phyloP scores from a whole-genome alignment of 2,888 invertebrate species.

The Apamea sordens region DNA sequence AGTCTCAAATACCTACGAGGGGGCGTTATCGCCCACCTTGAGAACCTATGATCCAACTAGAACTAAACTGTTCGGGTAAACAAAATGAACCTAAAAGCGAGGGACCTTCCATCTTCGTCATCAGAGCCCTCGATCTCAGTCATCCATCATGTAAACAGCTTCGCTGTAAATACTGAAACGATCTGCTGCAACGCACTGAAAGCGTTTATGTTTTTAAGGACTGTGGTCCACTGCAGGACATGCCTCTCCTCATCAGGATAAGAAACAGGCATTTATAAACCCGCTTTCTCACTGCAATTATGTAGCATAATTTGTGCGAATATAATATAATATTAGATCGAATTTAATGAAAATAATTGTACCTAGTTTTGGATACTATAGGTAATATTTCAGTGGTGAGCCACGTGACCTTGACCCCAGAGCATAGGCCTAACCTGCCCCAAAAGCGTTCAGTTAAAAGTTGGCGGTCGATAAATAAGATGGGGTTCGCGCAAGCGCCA shows the following conservation, averaged over 20 bases:
- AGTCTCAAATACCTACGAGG: neutral
- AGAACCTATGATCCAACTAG: neutral
- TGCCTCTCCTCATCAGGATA: neutral
- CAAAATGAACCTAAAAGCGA: neutral
- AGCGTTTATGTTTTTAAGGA: neutral
- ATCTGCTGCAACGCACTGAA: constrained; percentile 4
- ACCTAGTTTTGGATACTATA: constrained; percentile 48
- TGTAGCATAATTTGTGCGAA: neutral
- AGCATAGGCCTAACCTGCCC: constrained; percentile 90
- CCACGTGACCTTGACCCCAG: constrained; percentile 89
- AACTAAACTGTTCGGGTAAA: neutral
- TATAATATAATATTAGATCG: neutral
- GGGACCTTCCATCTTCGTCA: neutral
- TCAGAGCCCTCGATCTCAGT: neutral
- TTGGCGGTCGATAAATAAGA: constrained; percentile 87
- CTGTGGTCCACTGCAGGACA: neutral
- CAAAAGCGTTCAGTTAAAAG: constrained; percentile 88
- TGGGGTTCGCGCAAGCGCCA: constrained; percentile 86
- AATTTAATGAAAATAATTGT: constrained; percentile 19
- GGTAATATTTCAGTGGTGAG: constrained; percentile 63
- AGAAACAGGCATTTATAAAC: neutral
- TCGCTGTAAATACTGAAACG: constrained; percentile 4
- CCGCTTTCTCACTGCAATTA: neutral
- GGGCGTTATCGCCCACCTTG: neutral
- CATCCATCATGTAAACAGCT: neutral